Evolutionary conservation across 1,140 invertebrate species (phyloP), one percentile per base, ranked within the genome.

Genomic region (Sycophila sp.): DNA sequence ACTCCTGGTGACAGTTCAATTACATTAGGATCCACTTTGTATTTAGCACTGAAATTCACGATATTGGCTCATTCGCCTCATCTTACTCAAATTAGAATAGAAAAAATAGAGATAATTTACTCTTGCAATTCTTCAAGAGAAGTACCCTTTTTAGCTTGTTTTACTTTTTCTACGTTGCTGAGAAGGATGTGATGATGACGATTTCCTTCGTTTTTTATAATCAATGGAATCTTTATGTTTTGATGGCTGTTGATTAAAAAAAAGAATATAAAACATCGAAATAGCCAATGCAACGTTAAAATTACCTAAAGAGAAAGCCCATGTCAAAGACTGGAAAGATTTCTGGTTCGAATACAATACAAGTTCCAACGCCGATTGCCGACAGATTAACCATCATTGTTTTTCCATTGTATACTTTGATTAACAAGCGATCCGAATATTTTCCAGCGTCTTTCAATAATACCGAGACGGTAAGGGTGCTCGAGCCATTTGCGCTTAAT

Each of bases 241-340:
- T 83, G 78, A 58, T 80, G 73, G 6, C 86, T 87, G 49, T 19
- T n/a, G 4, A 71, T 40, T 28, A 30, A 56, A 15, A 47, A 28
- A 32, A 69, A 30, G 24, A 60, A 34, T 2, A 28, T 51, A 38
- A n/a, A n/a, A n/a, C n/a, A n/a, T n/a, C n/a, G n/a, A n/a, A n/a
- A n/a, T n/a, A n/a, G n/a, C n/a, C n/a, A n/a, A n/a, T n/a, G n/a
- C n/a, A 4, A 17, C 19, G 4, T 24, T 7, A 0, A 8, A 6
- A 8, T 65, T 75, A 83, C 82, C 80, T 80, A 56, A 83, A 80
- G 2, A 80, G 72, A 32, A 73, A 42, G 4, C 86, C 87, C 58
- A 85, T 77, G 45, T 87, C 75, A 22, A 81, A 84, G n/a, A 69
- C 65, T 0, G 87, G 86, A 55, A 82, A 77, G 45, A 88, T 74